Evolutionary conservation across 2,113 vertebrate genomes (phyloP), one percentile per base, ranked within the genome.

Genomic region (Saccopteryx leptura): DNA sequence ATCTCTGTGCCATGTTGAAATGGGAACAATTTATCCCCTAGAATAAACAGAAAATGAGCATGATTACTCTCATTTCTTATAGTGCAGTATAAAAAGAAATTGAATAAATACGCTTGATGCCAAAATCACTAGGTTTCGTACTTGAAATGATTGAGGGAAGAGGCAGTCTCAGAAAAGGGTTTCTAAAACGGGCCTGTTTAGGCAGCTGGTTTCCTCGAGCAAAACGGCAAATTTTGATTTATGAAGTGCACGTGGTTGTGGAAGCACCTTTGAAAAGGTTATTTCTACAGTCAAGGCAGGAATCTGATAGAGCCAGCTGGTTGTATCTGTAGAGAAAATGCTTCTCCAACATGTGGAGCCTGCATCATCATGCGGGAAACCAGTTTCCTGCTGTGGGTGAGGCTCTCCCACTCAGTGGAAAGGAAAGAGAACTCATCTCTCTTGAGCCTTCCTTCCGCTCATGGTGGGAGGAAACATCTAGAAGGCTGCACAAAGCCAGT

Each of bases 181-280:
- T 97, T 81, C 92, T 71, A 93, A 96, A 97, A 81, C 83, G 63
- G 54, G 82, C 10, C 83, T 88, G 33, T 91, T 92, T 91, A 89
- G 96, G 26, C 39, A 83, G 54, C 75, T 91, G 74, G 18, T 91
- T 82, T 94, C 88, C 95, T 94, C 88, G 75, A 89, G 94, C 84
- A 90, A 96, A 95, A 91, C 74, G 63, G 85, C 69, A 89, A 84
- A 71, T 86, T 96, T 93, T 94, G 92, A 95, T 97, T 96, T 94
- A 96, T 91, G 86, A 96, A 97, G 82, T 93, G 39, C 31, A 8
- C 48, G 81, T 26, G 12, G 18, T 93, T 84, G 33, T 74, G 33
- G 72, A 91, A 92, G 76, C 21, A 82, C 21, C 61, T 82, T 88
- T 82, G 92, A 74, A 85, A 94, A 88, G 81, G 60, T 61, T 83